Base-by-base conservation (phyloP, 2,888 invertebrate genomes). In the Pachydiplax longipennis region DNA sequence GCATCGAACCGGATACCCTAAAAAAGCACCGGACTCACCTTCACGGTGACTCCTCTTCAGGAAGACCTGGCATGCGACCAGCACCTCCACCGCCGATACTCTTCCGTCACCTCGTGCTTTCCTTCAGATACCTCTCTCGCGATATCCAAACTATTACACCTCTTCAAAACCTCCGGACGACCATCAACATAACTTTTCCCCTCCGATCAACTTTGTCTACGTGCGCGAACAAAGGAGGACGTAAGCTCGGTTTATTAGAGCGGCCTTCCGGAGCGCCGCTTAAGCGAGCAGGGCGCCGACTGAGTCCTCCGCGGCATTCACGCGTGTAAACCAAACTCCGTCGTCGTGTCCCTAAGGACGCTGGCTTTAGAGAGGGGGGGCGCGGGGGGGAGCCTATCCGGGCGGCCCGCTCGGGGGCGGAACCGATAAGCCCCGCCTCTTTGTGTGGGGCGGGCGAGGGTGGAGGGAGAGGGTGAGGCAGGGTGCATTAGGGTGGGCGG, bases 41-140 rank as follows among this genome's bases (percentile, higher is more conserved):
- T 87, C 87, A 87, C 87, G 87, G 87, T 87, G 87, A 87, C 87
- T 87, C 87, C 87, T 87, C 87, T 87, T 87, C 87, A 37, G 87
- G 61, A 87, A 87, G 87, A 87, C 87, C 61, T 87, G 35, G 87
- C 87, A 87, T 87, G 87, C 87, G 87, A 61, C 48, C 61, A 48
- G 61, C 61, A 87, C 61, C 61, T 58, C 61, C 61, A 58, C 61
- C 87, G 87, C 87, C 87, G 12, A 61, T 37, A 87, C 58, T 37
- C 40, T 87, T 87, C 87, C 87, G 37, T 87, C 87, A 61, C 31
- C 87, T 83, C 65, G 15, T 37, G 35, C 40, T 81, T 10, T n/a
- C 44, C 35, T 37, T 18, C 35, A 18, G 58, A 58, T 83, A 83
- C 83, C 83, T 31, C 53, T 15, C n/a, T 18, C 53, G 31, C 25